These are phyloP conservation scores for Euthynnus affinis DNA, from an alignment of 2,797 vertebrate genomes.

Conservation along the genomic window DNA sequence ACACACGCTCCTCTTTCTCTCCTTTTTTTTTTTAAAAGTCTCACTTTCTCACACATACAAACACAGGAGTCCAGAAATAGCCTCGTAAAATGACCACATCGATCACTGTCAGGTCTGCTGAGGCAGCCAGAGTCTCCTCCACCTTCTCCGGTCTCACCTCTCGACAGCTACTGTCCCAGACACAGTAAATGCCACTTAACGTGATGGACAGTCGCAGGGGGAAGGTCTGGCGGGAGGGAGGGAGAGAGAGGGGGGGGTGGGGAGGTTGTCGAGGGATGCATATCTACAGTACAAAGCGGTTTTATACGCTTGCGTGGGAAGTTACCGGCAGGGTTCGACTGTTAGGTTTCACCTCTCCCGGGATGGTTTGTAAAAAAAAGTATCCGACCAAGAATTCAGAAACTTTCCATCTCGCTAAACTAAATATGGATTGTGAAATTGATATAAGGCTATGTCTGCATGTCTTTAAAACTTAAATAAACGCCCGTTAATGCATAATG, in stretches of 20 bases:
- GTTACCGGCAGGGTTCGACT: no score
- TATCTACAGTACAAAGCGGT: slow-evolving; percentile 3
- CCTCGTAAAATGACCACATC: slow-evolving; percentile 70
- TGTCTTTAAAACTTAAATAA: not conserved
- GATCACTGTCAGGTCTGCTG: slow-evolving; percentile 71
- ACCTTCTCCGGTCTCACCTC: slow-evolving; percentile 43
- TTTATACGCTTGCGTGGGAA: not conserved
- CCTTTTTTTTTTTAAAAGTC: not conserved
- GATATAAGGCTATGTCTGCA: not conserved
- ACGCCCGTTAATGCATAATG: not conserved
- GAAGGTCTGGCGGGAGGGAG: not conserved
- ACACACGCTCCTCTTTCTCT: not conserved
- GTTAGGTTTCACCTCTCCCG: not conserved
- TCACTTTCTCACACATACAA: slow-evolving; percentile 33
- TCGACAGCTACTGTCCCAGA: slow-evolving; percentile 67
- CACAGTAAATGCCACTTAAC: slow-evolving; percentile 71
- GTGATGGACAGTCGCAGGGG: slow-evolving; percentile 63
- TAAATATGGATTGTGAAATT: not conserved
- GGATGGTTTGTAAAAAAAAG: slow-evolving; percentile 7
- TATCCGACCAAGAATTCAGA: not conserved
- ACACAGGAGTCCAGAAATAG: slow-evolving; percentile 68
- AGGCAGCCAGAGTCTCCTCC: slow-evolving; percentile 51
- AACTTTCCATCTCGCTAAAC: slow-evolving; percentile 21
- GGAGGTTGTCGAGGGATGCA: slow-evolving; percentile 30
- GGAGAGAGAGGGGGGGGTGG: no score